phyloP scores from a whole-genome alignment of 2,888 invertebrate genomes.

The Thalpophila matura region DNA sequence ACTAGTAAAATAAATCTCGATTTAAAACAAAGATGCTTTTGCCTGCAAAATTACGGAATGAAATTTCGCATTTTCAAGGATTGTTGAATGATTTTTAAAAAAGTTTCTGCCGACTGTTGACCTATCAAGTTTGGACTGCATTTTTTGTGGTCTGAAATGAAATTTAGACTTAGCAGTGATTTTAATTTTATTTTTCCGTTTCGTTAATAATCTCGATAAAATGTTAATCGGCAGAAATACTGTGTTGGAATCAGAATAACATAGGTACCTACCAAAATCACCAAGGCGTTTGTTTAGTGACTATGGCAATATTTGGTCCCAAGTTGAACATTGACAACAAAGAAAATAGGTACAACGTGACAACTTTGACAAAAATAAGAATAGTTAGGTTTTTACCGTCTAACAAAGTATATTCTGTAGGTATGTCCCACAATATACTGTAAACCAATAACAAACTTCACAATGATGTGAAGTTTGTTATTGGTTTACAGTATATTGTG shows the following conservation, averaged over 20 bases:
- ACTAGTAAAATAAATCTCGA: constrained; percentile 34
- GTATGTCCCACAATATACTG: constrained; percentile 1
- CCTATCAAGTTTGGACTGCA: constrained; percentile 6
- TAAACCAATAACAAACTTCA: constrained; percentile 46
- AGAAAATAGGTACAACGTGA: too few relatives aligned
- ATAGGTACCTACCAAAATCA: too few relatives aligned
- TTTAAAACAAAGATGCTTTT: constrained; percentile 32
- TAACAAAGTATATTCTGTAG: not conserved
- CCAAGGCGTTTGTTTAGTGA: too few relatives aligned
- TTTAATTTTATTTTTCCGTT: not conserved
- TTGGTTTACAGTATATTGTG: constrained; percentile 28
- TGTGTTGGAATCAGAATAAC: not conserved
- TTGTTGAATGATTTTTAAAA: constrained; percentile 32
- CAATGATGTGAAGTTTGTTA: constrained; percentile 48
- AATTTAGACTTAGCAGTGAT: constrained; percentile 6
- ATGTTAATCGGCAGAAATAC: too few relatives aligned
- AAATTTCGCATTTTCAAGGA: constrained; percentile 36
- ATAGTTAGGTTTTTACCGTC: too few relatives aligned
- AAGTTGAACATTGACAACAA: too few relatives aligned
- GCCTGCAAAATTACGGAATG: constrained; percentile 22
- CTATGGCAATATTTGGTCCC: too few relatives aligned
- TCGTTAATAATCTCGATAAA: too few relatives aligned
- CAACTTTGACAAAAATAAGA: too few relatives aligned
- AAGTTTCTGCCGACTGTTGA: constrained; percentile 11
- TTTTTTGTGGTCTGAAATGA: constrained; percentile 1